Evolutionary conservation across 2,113 vertebrate species (phyloP), one percentile per base, ranked within the genome.

Genomic region (Thunnus thynnus): DNA sequence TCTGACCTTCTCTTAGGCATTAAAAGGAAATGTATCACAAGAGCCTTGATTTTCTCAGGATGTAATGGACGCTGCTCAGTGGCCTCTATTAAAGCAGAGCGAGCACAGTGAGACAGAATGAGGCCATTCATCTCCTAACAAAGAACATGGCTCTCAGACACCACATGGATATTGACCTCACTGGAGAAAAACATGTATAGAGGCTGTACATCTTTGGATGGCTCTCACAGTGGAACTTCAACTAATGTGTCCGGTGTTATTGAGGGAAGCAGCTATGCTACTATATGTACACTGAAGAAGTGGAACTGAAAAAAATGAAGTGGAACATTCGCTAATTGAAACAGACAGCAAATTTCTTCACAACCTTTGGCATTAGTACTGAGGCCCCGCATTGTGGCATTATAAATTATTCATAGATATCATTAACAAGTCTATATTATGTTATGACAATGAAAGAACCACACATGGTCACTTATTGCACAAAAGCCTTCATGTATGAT

Each of bases 51-150:
- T 63, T 54, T 58, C 72, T 68, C 51, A 22, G 76, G 54, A 46
- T 20, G 68, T 62, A 64, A 74, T 72, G 41, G 80, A 78, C 25
- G 32, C 63, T 82, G 73, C 72, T 89, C 76, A 76, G 55, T 83
- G 82, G 85, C 87, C 80, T 87, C 68, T 68, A 70, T 83, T 76
- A 52, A 63, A 83, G 70, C 36, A 1, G 7, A 32, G 60, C 46
- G 13, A 41, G 76, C 78, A 44, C 66, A 56, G 14, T 17, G 12
- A 83, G 92, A 93, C 88, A 91, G 92, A 92, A 91, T 86, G 83
- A 92, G 89, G 87, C 64, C 89, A 93, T 78, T 72, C 66, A 52
- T 80, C 61, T 65, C n/a, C 11, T 17, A 46, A 76, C 66, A 81
- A 78, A 83, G 83, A 81, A 25, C 48, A 41, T 13, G 52, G 69